Conservation (phyloP, 2,888 invertebrate species). For the Lobophora halterata region DNA sequence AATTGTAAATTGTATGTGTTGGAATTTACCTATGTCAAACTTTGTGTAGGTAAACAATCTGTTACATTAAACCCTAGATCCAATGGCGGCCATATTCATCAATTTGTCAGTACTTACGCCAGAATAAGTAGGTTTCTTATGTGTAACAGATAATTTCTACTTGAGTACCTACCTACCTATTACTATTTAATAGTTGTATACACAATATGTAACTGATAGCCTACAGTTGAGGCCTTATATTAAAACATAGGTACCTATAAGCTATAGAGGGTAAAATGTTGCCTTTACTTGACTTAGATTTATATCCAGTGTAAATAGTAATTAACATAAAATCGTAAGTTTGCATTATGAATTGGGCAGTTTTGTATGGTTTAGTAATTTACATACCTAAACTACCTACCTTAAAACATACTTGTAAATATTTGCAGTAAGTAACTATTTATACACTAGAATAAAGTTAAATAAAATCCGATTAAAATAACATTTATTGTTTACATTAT, state of each 20-base stretch:
- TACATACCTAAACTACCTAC: slow-evolving; percentile 39
- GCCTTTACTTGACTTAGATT: slow-evolving; percentile 26
- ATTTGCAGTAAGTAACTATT: slow-evolving; percentile 65
- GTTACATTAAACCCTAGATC: too few relatives aligned
- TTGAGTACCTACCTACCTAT: too few relatives aligned
- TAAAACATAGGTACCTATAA: slow-evolving; percentile 6
- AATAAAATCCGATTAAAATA: slow-evolving; percentile 15
- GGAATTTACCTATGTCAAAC: too few relatives aligned
- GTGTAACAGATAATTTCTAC: too few relatives aligned
- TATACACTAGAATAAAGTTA: slow-evolving; percentile 68
- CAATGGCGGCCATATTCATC: too few relatives aligned
- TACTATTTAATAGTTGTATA: too few relatives aligned
- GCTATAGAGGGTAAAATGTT: slow-evolving; percentile 30
- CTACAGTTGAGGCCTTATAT: too few relatives aligned
- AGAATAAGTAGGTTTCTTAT: too few relatives aligned
- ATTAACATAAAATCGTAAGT: slow-evolving; percentile 6
- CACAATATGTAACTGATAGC: too few relatives aligned
- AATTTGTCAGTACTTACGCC: background rate
- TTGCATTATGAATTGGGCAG: slow-evolving; percentile 36
- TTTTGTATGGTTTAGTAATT: slow-evolving; percentile 61
- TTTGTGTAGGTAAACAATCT: too few relatives aligned
- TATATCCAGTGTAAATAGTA: slow-evolving; percentile 27
- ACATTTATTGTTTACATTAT: too few relatives aligned
- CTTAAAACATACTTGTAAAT: slow-evolving; percentile 54
- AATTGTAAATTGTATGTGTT: too few relatives aligned